Evolutionary conservation across 2,888 invertebrate species (phyloP), one percentile per base, ranked within the genome.

Genomic region (Idaea dimidiata): DNA sequence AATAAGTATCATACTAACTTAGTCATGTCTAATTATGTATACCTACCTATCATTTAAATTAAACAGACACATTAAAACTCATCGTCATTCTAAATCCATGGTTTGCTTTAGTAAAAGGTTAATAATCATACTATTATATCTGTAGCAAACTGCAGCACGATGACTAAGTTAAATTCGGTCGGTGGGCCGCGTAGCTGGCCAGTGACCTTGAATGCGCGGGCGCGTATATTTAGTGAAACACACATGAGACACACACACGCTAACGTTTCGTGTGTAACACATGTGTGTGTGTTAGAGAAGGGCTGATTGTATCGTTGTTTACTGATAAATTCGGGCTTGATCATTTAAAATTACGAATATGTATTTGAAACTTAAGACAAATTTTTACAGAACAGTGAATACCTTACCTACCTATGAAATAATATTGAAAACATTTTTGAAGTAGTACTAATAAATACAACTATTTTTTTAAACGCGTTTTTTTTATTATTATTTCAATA

Each of bases 131-230:
- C n/a, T n/a, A 24, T 24, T 69, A 66, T 63, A 58, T 43, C 71
- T 75, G 66, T 72, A 75, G 71, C 71, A 68, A 77, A 77, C 8
- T 73, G 72, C 74, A 76, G 73, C 75, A 73, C 73, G 77, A 78
- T 81, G 80, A 83, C 79, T 70, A 81, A 75, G 82, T 84, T 80
- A 81, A 85, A 85, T 80, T 85, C 83, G 79, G 85, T 83, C 81
- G 83, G 78, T 80, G 81, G 78, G 83, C 79, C 80, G 84, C 77
- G 74, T 68, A 73, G 72, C 82, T 90, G 89, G 89, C 78, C 90
- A 89, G 89, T 91, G 88, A 88, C 91, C 90, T 91, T 83, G 82
- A 80, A 73, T 77, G 78, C 81, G 86, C 86, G 79, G 79, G 81
- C 84, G 87, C 87, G 87, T 84, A 86, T 83, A 84, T 85, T 43